Base-by-base conservation (phyloP, 2,888 invertebrate genomes). In the Caenorhabditis afra region DNA sequence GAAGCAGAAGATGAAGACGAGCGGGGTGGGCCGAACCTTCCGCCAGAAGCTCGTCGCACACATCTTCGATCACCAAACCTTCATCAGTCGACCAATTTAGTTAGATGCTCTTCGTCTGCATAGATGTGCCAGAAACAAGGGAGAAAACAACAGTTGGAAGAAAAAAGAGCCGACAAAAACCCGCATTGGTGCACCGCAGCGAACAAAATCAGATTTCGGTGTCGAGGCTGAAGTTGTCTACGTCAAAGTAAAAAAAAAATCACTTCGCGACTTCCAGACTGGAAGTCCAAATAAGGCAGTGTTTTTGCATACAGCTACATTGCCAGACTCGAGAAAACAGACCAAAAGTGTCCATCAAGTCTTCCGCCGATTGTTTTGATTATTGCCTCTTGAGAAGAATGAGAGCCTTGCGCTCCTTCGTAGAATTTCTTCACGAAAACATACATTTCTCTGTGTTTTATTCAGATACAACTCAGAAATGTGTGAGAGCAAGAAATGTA, bases 1-100 rank as follows among this genome's bases (percentile, higher is more conserved):
- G 57, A 87, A 77, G 49, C 75, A 68, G 65, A 87, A 87, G 55
- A 87, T 81, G 64, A 87, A 77, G 45, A 87, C 59, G 3, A 87
- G 73, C 8, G 84, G 83, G 62, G 81, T 83, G n/a, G 81, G 79
- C 16, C 79, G 71, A 44, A 79, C 44, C 37, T 61, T 74, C 3
- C 67, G 66, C 67, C 61, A 73, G 45, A 73, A 29, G 16, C 74
- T 74, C 64, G 64, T 35, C 50, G 73, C 41, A 50, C 73, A 73
- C 73, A 73, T 70, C 29, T 29, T 39, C 52, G 52, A 68, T 68
- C 68, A 57, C 64, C 23, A 50, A 12, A 41, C 58, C 57, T 49
- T 57, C 73, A 73, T 73, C 52, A 61, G 53, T 53, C 57, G 47
- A 44, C 73, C 64, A 73, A 73, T 73, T 73, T 64, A 73, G 73